phyloP scores from a whole-genome alignment of 2,113 vertebrate species.

The Mus pahari region DNA sequence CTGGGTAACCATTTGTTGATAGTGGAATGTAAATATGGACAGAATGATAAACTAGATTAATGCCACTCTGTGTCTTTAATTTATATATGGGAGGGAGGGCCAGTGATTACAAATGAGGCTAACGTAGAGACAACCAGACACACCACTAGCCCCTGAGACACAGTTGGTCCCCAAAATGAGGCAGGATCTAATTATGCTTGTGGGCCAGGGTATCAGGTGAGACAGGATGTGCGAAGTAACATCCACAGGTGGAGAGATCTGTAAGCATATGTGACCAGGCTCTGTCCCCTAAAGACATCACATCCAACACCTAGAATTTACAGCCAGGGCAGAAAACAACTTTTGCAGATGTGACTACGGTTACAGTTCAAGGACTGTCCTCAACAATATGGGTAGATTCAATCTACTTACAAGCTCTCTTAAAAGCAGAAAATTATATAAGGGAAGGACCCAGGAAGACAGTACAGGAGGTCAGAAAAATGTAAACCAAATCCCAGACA shows the following conservation, averaged over 20 bases:
- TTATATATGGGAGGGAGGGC: not conserved
- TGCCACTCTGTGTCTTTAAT: not conserved
- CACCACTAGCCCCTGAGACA: not conserved
- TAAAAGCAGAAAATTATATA: not conserved
- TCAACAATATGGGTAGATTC: not conserved
- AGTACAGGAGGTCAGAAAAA: not conserved
- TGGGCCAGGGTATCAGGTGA: not conserved
- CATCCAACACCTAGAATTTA: not conserved
- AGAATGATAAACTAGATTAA: not conserved
- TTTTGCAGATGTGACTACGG: not conserved
- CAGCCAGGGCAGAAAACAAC: not conserved
- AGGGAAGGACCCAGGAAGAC: not conserved
- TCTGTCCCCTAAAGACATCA: not conserved
- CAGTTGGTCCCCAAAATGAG: not conserved
- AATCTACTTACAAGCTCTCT: not conserved
- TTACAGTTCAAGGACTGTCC: not conserved
- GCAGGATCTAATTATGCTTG: not conserved
- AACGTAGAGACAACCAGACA: not conserved
- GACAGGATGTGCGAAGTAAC: not conserved
- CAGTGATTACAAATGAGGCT: not conserved
- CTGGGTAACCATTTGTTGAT: not conserved
- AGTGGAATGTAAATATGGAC: not conserved
- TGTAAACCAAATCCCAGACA: not conserved
- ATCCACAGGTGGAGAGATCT: not conserved
- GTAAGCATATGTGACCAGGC: not conserved